phyloP scores from a whole-genome alignment of 2,797 vertebrate species.

The Synaphobranchus kaupii region DNA sequence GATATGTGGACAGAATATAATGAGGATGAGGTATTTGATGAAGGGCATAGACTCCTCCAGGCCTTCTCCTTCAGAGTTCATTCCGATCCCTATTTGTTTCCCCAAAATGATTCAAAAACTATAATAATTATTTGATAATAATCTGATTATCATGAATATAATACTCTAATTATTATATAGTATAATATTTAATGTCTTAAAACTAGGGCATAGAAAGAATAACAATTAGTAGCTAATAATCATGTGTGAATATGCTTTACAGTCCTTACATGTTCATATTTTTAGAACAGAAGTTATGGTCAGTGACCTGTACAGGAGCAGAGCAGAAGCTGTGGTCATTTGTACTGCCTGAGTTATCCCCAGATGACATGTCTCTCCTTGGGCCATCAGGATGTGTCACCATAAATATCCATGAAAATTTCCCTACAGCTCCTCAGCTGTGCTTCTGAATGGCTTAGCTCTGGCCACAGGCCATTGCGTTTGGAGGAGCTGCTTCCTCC shows the following conservation, averaged over 20 bases:
- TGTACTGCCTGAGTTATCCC: not conserved
- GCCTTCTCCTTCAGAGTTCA: not conserved
- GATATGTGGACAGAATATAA: not conserved
- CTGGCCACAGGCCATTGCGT: not conserved
- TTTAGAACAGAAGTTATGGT: not conserved
- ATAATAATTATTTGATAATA: not conserved
- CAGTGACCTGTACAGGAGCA: not conserved
- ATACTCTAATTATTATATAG: not conserved
- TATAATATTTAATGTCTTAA: not conserved
- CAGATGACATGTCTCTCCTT: not conserved
- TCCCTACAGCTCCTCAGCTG: not conserved
- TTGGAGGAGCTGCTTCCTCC: not conserved
- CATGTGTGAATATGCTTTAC: not conserved
- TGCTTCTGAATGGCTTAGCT: not conserved
- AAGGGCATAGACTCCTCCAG: not conserved
- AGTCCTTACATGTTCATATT: not conserved
- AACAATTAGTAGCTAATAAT: not conserved
- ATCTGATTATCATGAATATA: not conserved
- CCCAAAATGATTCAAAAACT: not conserved
- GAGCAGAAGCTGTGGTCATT: not conserved
- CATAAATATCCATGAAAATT: not conserved
- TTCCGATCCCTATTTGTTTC: not conserved
- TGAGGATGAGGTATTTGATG: not conserved
- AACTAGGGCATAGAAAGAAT: not conserved
- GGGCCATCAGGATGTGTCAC: not conserved